These are phyloP conservation scores for Halcyon smyrnensis DNA, from an alignment of 2,797 vertebrate genomes.

Conservation along the genomic window DNA sequence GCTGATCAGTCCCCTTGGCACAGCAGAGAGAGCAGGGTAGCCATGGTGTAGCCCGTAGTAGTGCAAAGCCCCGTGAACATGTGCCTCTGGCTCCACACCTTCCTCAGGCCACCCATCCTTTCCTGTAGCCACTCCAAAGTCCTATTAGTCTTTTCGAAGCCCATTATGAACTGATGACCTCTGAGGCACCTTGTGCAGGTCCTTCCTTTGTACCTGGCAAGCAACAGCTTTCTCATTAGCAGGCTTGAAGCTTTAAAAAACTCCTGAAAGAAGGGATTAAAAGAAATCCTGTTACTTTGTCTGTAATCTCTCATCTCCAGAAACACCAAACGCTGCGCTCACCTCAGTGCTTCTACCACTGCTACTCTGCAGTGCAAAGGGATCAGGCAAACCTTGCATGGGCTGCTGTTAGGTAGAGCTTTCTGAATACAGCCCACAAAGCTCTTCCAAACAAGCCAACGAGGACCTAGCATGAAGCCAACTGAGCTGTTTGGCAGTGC, in stretches of 20 bases:
- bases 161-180: background rate
- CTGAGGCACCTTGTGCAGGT: background rate
- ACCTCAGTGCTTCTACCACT: background rate
- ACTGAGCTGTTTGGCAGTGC: background rate
- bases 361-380: background rate
- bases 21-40: background rate
- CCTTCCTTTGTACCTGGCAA: background rate
- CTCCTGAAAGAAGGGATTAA: background rate
- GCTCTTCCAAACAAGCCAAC: background rate
- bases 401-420: background rate
- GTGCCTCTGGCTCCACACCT: background rate
- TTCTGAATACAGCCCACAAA: background rate
- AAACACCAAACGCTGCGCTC: background rate
- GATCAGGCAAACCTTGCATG: accelerated
- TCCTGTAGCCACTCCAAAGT: background rate
- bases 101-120: background rate
- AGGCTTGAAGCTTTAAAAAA: background rate
- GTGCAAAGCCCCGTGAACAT: background rate
- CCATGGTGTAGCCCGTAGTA: accelerated
- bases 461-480: background rate
- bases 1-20: background rate
- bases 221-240: background rate
- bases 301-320: background rate
- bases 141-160: background rate
- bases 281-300: background rate